These are phyloP conservation scores for Pterocles burchelli DNA, from an alignment of 2,113 vertebrate species.

Conservation along the genomic window DNA sequence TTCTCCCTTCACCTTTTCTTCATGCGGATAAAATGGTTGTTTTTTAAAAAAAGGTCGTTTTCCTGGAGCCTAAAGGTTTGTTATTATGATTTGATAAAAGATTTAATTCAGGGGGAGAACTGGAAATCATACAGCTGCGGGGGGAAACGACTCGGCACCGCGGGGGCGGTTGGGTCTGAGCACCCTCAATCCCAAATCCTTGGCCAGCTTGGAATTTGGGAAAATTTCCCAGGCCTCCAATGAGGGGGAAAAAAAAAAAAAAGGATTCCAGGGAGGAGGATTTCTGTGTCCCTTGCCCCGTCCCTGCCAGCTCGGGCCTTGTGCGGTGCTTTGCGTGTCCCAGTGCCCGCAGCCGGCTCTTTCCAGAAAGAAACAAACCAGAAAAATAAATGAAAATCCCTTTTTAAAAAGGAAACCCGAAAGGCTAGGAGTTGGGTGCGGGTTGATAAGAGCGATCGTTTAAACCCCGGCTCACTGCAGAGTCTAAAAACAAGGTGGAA, in stretches of 20 bases:
- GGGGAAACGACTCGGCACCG: rapidly evolving
- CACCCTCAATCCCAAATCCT: neutral
- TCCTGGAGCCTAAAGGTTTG: neutral
- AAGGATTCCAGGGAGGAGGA: neutral
- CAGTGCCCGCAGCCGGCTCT: neutral
- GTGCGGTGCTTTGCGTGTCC: neutral
- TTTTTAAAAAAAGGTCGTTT: neutral
- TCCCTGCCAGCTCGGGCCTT: neutral
- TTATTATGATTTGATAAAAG: neutral
- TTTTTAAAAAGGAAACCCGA: neutral
- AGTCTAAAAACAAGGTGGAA: neutral
- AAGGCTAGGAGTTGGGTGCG: neutral
- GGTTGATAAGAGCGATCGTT: neutral
- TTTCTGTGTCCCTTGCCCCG: neutral
- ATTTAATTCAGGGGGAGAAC: neutral
- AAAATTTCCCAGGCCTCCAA: neutral
- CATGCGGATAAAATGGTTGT: neutral
- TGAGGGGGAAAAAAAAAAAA: rapidly evolving
- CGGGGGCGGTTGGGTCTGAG: neutral
- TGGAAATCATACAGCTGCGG: neutral
- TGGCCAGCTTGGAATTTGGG: neutral
- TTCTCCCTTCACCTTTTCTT: neutral
- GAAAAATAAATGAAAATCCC: neutral
- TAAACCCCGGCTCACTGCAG: neutral
- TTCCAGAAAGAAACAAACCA: neutral